Evolutionary conservation across 2,888 invertebrate genomes (phyloP).

Genomic region (Orchestes rusci): DNA sequence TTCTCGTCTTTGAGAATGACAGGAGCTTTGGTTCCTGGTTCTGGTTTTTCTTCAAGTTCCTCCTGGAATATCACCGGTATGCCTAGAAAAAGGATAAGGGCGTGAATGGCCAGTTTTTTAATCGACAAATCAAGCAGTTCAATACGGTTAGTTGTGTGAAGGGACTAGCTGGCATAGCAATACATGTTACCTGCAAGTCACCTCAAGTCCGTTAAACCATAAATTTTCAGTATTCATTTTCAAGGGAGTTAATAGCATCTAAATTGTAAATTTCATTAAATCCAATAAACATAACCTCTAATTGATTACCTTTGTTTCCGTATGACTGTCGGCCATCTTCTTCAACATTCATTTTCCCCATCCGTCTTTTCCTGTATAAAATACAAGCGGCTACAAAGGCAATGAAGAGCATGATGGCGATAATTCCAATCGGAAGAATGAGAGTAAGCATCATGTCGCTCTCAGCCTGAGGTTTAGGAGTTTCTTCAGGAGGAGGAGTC

Average conservation of each 20-base stretch:
- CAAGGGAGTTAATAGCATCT: no score
- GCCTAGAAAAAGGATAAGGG: slow-evolving; percentile 24
- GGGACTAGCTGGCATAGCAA: no score
- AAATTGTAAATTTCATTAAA: no score
- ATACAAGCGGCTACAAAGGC: slow-evolving; percentile 84
- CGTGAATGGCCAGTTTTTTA: no score
- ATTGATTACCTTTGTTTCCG: slow-evolving; percentile 64
- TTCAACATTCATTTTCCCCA: slow-evolving; percentile 76
- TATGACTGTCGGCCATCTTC: slow-evolving; percentile 79
- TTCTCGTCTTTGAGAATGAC: slow-evolving; percentile 93
- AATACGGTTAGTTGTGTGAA: no score
- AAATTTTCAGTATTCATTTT: no score
- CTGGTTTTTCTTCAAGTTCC: slow-evolving; percentile 89
- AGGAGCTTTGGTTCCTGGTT: slow-evolving; percentile 83
- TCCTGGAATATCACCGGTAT: slow-evolving; percentile 92
- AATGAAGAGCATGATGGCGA: slow-evolving; percentile 78
- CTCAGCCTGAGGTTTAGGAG: slow-evolving; percentile 41
- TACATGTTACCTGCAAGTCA: no score
- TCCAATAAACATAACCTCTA: no score
- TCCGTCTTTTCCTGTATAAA: slow-evolving; percentile 74
- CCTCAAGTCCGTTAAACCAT: no score
- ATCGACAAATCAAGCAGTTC: no score
- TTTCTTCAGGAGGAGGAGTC: slow-evolving; percentile 37
- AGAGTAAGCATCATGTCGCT: slow-evolving; percentile 73
- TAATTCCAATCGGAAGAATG: slow-evolving; percentile 82